phyloP scores from a whole-genome alignment of 2,113 vertebrate genomes.

The Pseudorhombus dupliciocellatus region DNA sequence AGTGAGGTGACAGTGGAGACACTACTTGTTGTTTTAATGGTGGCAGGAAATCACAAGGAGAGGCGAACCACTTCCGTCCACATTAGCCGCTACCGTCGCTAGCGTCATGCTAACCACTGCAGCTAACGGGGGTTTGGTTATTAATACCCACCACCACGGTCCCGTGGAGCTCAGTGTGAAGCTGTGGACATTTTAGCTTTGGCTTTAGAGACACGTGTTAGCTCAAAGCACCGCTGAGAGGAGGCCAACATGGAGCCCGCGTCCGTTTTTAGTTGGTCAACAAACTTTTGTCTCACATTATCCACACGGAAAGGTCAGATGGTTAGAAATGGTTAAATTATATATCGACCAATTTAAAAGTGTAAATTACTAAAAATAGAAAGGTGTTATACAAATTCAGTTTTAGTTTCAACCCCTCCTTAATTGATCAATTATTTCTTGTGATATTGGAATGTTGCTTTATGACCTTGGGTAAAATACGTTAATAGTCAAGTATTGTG shows the following conservation, averaged over 20 bases:
- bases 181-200: neutral
- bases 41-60: neutral
- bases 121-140: neutral
- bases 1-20: neutral
- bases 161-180: conserved; percentile 16
- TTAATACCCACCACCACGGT: conserved; percentile 4
- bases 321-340: too few relatives aligned
- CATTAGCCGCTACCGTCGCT: neutral
- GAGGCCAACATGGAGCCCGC: neutral
- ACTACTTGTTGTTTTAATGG: neutral
- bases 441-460: too few relatives aligned
- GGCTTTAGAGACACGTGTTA: neutral
- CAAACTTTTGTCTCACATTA: too few relatives aligned
- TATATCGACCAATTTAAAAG: too few relatives aligned
- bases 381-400: too few relatives aligned
- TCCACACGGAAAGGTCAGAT: too few relatives aligned
- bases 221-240: neutral
- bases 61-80: neutral
- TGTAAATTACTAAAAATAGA: too few relatives aligned
- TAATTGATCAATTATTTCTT: too few relatives aligned
- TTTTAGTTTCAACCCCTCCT: too few relatives aligned
- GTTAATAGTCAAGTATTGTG: too few relatives aligned
- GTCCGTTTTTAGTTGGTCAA: too few relatives aligned
- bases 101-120: neutral
- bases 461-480: too few relatives aligned